These are phyloP conservation scores for Sebastes itinus DNA, from an alignment of 2,797 vertebrate genomes.

Conservation along the genomic window DNA sequence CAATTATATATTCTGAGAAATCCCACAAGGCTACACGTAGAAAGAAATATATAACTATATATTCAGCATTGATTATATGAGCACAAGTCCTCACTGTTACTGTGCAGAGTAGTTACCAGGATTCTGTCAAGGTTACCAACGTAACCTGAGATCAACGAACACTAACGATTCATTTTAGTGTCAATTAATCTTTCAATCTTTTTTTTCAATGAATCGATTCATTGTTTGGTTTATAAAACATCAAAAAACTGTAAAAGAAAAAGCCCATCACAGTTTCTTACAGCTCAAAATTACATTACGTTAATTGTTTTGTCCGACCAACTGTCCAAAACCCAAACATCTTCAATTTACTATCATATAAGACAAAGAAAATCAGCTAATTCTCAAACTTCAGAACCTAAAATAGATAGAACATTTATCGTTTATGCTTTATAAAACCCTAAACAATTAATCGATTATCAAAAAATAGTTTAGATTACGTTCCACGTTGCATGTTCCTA, in stretches of 20 bases:
- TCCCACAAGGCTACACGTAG: background rate
- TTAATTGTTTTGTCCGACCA: background rate
- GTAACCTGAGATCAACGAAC: background rate
- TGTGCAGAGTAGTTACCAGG: background rate
- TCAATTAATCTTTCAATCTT: background rate
- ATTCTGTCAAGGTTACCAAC: background rate
- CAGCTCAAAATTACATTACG: background rate
- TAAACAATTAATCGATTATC: background rate
- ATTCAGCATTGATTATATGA: background rate
- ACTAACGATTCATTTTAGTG: background rate
- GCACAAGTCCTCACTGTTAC: background rate
- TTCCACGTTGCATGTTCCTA: background rate
- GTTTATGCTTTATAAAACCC: background rate
- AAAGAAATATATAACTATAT: background rate
- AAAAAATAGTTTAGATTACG: background rate
- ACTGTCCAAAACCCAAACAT: background rate
- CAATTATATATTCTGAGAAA: background rate
- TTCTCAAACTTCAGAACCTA: background rate
- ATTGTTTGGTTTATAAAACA: background rate
- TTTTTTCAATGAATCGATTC: background rate
- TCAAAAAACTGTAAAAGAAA: background rate
- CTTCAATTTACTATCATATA: background rate
- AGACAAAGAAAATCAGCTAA: background rate
- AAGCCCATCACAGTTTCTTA: background rate
- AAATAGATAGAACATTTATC: background rate